Percentiles rank a stretch among this genome's conserved stretches.
phyloP scores from a whole-genome alignment of 1,140 invertebrate genomes.

The Aphelenchoides fujianensis region DNA sequence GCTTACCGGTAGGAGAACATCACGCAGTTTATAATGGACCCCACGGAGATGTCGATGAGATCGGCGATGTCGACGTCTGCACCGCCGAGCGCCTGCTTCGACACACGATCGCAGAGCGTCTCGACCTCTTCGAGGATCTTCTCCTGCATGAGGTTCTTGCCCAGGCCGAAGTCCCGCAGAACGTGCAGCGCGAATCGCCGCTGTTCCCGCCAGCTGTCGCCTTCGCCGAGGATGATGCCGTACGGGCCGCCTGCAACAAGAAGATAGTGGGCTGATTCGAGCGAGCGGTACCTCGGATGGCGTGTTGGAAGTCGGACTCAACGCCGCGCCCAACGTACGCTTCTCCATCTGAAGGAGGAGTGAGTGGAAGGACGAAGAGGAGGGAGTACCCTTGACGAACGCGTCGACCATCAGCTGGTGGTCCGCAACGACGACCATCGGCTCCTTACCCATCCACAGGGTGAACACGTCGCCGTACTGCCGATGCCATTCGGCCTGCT shows the following conservation, averaged over 20 bases:
- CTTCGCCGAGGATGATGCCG: constrained; percentile 68
- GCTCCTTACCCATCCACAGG: constrained; percentile 30
- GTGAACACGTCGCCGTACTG: constrained; percentile 35
- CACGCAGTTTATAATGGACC: neutral
- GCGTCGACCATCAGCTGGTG: constrained; percentile 27
- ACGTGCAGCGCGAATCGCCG: constrained; percentile 72
- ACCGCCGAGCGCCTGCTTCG: neutral
- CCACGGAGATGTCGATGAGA: neutral
- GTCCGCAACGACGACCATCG: constrained; percentile 33
- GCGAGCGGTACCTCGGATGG: neutral
- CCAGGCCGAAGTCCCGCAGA: constrained; percentile 75
- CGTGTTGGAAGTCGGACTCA: neutral
- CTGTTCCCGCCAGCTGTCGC: constrained; percentile 77
- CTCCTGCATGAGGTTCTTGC: constrained; percentile 70
- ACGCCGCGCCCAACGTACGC: too few relatives aligned
- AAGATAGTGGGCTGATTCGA: neutral
- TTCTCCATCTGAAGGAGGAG: too few relatives aligned
- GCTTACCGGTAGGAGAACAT: neutral
- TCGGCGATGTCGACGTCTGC: neutral
- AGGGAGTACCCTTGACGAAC: constrained; percentile 36
- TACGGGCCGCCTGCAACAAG: constrained; percentile 13
- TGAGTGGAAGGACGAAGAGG: too few relatives aligned
- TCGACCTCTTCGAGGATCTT: neutral
- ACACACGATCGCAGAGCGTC: constrained; percentile 1
- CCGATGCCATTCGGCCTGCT: constrained; percentile 30